phyloP scores from a whole-genome alignment of 2,888 invertebrate species.

The Therioaphis trifolii region DNA sequence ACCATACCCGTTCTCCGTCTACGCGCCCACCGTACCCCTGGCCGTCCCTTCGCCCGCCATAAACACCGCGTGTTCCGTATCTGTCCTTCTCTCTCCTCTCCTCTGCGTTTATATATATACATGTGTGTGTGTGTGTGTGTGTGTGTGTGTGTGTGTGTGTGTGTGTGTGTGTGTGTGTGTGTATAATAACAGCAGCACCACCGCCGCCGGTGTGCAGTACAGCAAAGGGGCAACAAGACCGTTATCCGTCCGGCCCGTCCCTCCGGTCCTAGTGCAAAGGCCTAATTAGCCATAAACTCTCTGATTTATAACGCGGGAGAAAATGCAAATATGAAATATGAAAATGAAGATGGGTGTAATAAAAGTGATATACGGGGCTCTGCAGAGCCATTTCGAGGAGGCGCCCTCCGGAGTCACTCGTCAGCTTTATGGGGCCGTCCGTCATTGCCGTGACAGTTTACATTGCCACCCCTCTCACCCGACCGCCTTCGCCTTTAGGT shows the following conservation, averaged over 20 bases:
- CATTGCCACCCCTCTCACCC: constrained; percentile 69
- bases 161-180: background rate
- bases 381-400: constrained; percentile 80
- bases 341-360: constrained; percentile 80
- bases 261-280: constrained; percentile 67
- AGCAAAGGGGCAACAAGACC: constrained; percentile 59
- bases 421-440: constrained; percentile 81
- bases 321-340: constrained; percentile 71
- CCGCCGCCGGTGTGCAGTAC: constrained; percentile 27
- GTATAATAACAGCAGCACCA: constrained; percentile 35
- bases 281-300: constrained; percentile 76
- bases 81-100: background rate
- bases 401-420: constrained; percentile 76
- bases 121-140: too few relatives aligned
- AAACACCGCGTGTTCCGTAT: background rate
- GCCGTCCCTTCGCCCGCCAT: background rate
- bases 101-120: constrained; percentile 6
- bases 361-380: constrained; percentile 84
- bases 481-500: constrained; percentile 21
- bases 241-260: constrained; percentile 64
- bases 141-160: background rate
- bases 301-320: constrained; percentile 74
- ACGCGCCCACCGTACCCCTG: background rate
- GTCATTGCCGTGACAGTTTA: constrained; percentile 78
- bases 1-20: background rate